Conservation (phyloP, 2,888 invertebrate species). For the Theretra japonica region DNA sequence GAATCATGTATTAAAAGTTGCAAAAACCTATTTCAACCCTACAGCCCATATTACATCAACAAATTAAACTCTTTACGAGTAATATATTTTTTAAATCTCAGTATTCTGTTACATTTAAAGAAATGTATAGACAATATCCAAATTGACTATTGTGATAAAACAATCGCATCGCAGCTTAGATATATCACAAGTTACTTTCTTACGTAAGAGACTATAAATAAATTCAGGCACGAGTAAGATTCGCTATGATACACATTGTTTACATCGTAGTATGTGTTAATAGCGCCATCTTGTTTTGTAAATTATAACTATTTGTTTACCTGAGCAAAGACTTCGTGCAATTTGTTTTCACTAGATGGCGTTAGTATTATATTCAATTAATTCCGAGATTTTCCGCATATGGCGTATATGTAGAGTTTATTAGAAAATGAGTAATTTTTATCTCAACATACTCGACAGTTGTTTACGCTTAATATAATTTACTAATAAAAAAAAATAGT, state of each 20-base stretch:
- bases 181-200: background rate
- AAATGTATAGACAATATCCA: background rate
- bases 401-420: no score
- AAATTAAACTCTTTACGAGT: no score
- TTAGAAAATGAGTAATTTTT: no score
- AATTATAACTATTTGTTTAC: background rate
- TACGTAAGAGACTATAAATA: constrained; percentile 23
- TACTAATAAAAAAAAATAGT: no score
- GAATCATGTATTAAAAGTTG: no score
- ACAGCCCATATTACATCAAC: no score
- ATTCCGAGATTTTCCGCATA: no score
- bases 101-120: no score
- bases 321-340: background rate
- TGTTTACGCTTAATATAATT: no score
- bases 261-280: background rate
- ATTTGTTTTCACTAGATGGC: background rate
- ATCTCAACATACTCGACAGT: no score
- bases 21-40: no score
- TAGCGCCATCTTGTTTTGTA: background rate
- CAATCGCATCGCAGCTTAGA: background rate
- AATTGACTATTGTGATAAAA: background rate
- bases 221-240: constrained; percentile 18
- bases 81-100: no score
- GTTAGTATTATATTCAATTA: background rate
- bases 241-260: background rate